Evolutionary conservation across 2,888 invertebrate genomes (phyloP), one percentile per base, ranked within the genome.

Genomic region (Macrophya annulata): DNA sequence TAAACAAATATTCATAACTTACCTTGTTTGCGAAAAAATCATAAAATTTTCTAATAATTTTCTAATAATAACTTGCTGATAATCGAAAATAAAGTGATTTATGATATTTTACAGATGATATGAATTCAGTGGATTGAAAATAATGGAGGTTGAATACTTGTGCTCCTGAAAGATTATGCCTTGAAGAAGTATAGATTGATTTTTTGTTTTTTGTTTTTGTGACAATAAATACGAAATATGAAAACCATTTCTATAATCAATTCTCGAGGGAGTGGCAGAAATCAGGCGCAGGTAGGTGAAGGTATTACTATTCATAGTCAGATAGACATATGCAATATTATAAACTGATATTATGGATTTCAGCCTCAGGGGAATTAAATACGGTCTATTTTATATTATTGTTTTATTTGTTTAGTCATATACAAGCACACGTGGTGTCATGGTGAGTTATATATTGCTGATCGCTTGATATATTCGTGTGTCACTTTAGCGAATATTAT

Each of bases 361-460:
- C 31, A 31, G 21, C 48, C 65, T 82, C n/a, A 86, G 87, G 87
- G 87, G 88, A 90, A 91, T 89, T 85, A 89, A 89, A 87, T 89
- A 87, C 88, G 88, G 59, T 85, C 84, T 84, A 40, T 87, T 86
- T 89, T 87, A 89, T 88, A 85, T 90, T 81, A 81, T 62, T 43
- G 43, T 81, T 77, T 92, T 92, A 92, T 92, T 92, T 86, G 88
- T 89, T 88, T 89, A 91, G 86, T 88, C 88, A 89, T 86, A 86
- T 91, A 92, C 92, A 92, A 91, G 91, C 91, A 90, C 90, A 89
- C 88, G 88, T 88, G 88, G 87, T 87, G 87, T 87, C 77, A 87
- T 85, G 84, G 87, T 90, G 89, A 88, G 77, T 91, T 88, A 89
- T 88, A 89, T 90, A 88, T 77, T 87, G 82, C 81, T 71, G 48